Evolutionary conservation across 2,888 invertebrate genomes (phyloP).

Genomic region (Melinaea menophilus): DNA sequence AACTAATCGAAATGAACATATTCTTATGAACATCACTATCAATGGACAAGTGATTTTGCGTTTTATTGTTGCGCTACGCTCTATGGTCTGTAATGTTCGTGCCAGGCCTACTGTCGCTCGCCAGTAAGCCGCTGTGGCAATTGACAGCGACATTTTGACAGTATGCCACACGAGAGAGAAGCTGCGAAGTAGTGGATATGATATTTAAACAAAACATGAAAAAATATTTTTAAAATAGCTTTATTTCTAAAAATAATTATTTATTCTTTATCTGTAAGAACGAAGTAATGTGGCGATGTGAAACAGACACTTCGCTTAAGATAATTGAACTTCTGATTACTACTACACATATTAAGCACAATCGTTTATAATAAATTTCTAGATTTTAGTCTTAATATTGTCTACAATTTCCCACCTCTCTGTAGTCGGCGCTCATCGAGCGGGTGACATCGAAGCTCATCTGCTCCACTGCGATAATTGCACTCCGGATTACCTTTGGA

Average conservation of each 20-base stretch:
- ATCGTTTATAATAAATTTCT: no score
- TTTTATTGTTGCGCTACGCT: background rate
- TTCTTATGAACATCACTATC: background rate
- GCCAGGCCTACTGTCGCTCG: constrained; percentile 10
- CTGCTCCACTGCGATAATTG: constrained; percentile 15
- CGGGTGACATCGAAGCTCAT: constrained; percentile 15
- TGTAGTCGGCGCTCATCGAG: background rate
- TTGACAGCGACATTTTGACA: constrained; percentile 19
- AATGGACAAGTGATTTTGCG: background rate
- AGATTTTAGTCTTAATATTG: no score
- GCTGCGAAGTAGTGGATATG: background rate
- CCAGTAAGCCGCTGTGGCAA: background rate
- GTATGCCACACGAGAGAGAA: background rate
- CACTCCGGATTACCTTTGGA: constrained; percentile 12
- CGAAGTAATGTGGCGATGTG: no score
- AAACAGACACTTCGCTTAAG: no score
- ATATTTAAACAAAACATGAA: background rate
- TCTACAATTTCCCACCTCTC: background rate
- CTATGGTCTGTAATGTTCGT: constrained; percentile 11
- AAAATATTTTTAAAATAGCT: background rate
- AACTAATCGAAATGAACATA: no score
- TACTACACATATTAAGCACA: no score
- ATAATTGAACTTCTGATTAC: no score
- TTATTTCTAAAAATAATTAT: background rate
- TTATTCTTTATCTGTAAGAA: no score